phyloP scores from a whole-genome alignment of 1,140 invertebrate species.

The Pomacea maculata region DNA sequence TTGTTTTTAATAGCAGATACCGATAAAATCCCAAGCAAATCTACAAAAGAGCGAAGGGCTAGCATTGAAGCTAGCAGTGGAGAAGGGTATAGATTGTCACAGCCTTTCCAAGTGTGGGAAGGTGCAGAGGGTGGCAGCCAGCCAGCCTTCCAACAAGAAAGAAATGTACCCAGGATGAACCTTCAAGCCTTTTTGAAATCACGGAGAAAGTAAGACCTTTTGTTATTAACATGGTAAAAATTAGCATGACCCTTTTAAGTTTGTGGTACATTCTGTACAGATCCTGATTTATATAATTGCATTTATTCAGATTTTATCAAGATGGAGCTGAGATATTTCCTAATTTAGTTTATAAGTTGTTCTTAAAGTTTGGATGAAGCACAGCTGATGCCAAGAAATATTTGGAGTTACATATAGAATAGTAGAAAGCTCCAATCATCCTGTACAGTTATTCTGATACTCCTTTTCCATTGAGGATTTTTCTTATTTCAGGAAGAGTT shows the following conservation, averaged over 20 bases:
- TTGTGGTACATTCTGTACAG: background rate
- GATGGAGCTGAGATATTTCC: too few species aligned
- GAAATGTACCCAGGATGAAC: conserved; percentile 17
- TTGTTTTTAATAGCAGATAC: too few species aligned
- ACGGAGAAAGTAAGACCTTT: conserved; percentile 17
- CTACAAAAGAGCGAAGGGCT: too few species aligned
- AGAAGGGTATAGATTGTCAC: background rate
- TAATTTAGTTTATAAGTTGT: too few species aligned
- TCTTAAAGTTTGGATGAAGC: too few species aligned
- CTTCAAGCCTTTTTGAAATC: conserved; percentile 22
- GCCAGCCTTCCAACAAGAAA: background rate
- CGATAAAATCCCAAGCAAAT: too few species aligned
- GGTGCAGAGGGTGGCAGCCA: background rate
- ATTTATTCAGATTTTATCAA: too few species aligned
- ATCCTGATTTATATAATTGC: too few species aligned
- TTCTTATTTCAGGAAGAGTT: conserved; percentile 14
- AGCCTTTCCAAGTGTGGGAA: conserved; percentile 12
- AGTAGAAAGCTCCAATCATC: too few species aligned
- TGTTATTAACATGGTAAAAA: background rate
- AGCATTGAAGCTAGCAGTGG: background rate
- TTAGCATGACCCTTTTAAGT: too few species aligned
- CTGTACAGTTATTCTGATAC: background rate
- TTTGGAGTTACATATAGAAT: too few species aligned
- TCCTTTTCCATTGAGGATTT: background rate
- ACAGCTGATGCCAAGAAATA: too few species aligned